Evolutionary conservation across 2,888 invertebrate species (phyloP).

Genomic region (Oxystoma pomonae): DNA sequence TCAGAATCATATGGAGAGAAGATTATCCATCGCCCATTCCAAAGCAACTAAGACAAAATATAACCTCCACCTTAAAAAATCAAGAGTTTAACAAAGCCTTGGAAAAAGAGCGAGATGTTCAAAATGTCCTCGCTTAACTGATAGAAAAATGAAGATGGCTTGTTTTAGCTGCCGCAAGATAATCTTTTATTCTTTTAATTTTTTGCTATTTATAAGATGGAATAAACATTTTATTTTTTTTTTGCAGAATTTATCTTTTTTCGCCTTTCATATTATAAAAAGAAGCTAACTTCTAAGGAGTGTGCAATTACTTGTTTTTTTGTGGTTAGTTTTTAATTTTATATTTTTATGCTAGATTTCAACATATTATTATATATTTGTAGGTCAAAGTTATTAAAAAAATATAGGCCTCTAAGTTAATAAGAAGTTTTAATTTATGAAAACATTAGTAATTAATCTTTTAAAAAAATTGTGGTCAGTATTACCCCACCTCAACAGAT

Average conservation of each 20-base stretch:
- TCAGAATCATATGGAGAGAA: neutral
- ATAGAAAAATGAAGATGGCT: neutral
- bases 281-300: neutral
- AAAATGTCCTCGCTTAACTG: neutral
- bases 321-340: neutral
- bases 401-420: neutral
- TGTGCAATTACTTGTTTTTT: neutral
- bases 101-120: neutral
- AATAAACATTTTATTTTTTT: neutral
- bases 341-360: neutral
- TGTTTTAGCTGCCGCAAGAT: neutral
- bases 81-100: neutral
- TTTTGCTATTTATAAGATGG: neutral
- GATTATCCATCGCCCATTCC: neutral
- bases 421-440: neutral
- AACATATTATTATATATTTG: neutral
- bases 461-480: neutral
- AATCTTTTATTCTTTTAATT: neutral
- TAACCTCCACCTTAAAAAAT: neutral
- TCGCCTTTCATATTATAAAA: neutral
- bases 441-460: neutral
- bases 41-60: conserved; percentile 3
- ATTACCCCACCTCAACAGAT: neutral
- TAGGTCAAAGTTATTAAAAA: neutral
- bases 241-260: neutral